These are phyloP conservation scores for Leptinotarsa undecemlineata DNA, from an alignment of 1,140 invertebrate genomes.

Conservation along the genomic window DNA sequence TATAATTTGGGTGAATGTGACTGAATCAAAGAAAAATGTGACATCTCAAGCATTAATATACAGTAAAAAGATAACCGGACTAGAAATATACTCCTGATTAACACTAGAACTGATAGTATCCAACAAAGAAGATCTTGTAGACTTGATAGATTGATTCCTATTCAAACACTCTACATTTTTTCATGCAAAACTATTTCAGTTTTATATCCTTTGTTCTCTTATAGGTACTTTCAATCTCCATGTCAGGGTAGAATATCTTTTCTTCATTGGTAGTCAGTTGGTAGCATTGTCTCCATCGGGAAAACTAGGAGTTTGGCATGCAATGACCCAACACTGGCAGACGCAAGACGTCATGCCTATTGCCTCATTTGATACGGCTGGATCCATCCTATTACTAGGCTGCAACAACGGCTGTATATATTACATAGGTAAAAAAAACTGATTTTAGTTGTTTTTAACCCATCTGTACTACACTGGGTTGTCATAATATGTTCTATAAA, in stretches of 20 bases:
- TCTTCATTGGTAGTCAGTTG: slow-evolving; percentile 96
- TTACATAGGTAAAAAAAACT: slow-evolving; percentile 78
- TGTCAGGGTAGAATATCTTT: slow-evolving; percentile 91
- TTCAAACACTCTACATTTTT: no score
- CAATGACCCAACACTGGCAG: slow-evolving; percentile 98
- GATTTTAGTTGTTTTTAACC: not conserved
- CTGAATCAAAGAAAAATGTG: not conserved
- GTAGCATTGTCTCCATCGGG: slow-evolving; percentile 91
- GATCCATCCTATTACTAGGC: slow-evolving; percentile 91
- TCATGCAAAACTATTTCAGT: no score
- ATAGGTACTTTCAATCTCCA: slow-evolving; percentile 85
- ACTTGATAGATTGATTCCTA: no score
- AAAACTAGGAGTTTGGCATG: slow-evolving; percentile 99
- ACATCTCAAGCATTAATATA: not conserved
- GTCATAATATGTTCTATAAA: no score
- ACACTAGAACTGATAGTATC: no score
- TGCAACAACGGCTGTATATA: slow-evolving; percentile 97
- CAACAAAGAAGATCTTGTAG: no score
- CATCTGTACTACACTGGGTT: no score
- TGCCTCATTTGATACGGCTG: slow-evolving; percentile 93
- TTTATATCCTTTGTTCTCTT: slow-evolving; percentile 35
- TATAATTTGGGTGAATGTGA: no score
- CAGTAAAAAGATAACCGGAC: no score
- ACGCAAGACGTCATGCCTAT: slow-evolving; percentile 95
- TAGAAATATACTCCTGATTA: not conserved